Conservation (phyloP, 2,797 vertebrate genomes). For the Steatocranus sp. region DNA sequence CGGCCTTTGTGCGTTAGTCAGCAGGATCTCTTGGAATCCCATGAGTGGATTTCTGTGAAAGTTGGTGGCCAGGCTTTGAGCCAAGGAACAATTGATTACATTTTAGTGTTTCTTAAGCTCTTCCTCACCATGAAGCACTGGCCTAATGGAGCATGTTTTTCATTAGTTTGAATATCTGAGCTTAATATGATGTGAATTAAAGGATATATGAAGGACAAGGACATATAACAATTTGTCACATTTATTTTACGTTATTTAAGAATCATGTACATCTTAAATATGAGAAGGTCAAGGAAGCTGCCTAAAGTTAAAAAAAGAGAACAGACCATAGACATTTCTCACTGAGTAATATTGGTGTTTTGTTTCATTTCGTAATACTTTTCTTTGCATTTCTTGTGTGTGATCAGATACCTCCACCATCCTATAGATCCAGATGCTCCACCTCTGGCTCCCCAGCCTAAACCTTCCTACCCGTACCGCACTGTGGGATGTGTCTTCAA, state of each 20-base stretch:
- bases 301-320: not conserved
- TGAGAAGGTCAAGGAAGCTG: not conserved
- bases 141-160: not conserved
- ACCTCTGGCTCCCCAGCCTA: conserved; percentile 81
- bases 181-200: not conserved
- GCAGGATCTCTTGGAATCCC: not conserved
- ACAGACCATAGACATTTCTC: not conserved
- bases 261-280: not conserved
- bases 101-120: not conserved
- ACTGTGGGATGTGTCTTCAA: conserved; percentile 95
- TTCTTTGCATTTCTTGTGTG: not conserved
- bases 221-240: not conserved
- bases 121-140: not conserved
- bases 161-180: not conserved
- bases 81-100: conserved; percentile 2
- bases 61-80: not conserved
- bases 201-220: not conserved
- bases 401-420: conserved; percentile 85
- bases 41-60: not conserved
- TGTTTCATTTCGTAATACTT: not conserved
- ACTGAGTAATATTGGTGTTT: not conserved
- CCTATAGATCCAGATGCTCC: conserved; percentile 84
- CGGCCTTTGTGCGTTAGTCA: not conserved
- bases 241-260: not conserved
- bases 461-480: conserved; percentile 84